phyloP scores from a whole-genome alignment of 2,113 vertebrate species.

The Corythoichthys haematopterus region DNA sequence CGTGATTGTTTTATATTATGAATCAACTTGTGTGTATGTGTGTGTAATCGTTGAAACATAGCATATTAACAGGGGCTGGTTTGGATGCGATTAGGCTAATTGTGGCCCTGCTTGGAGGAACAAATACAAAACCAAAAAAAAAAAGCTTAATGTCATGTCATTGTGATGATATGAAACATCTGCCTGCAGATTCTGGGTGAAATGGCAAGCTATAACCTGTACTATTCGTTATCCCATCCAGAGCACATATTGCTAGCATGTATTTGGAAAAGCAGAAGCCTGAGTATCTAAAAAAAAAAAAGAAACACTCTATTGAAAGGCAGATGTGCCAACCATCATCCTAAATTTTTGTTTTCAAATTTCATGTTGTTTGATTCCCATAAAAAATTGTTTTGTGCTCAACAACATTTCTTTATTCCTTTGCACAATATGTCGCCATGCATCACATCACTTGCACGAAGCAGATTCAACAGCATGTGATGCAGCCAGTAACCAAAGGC shows the following conservation, averaged over 20 bases:
- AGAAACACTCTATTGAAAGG: not conserved
- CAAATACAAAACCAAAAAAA: too few relatives aligned
- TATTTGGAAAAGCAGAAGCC: not conserved
- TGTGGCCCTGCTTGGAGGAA: too few relatives aligned
- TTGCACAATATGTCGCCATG: not conserved
- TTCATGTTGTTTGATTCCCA: not conserved
- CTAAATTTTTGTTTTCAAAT: not conserved
- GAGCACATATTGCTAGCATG: not conserved
- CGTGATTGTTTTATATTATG: too few relatives aligned
- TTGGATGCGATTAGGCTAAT: too few relatives aligned
- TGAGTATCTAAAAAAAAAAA: not conserved
- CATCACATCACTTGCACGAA: slow-evolving; percentile 1
- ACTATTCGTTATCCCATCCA: too few relatives aligned
- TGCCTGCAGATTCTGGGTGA: too few relatives aligned
- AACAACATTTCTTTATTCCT: not conserved
- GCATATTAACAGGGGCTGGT: too few relatives aligned
- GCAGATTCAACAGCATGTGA: not conserved
- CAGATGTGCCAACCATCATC: not conserved
- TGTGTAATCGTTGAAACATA: too few relatives aligned
- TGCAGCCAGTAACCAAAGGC: slow-evolving; percentile 9
- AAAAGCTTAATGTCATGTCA: too few relatives aligned
- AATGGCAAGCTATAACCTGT: too few relatives aligned
- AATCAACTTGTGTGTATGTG: too few relatives aligned
- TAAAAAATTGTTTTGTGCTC: not conserved
- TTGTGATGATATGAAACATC: too few relatives aligned